Evolutionary conservation across 1,140 invertebrate species (phyloP), one percentile per base, ranked within the genome.

Genomic region (Hermetia illucens): DNA sequence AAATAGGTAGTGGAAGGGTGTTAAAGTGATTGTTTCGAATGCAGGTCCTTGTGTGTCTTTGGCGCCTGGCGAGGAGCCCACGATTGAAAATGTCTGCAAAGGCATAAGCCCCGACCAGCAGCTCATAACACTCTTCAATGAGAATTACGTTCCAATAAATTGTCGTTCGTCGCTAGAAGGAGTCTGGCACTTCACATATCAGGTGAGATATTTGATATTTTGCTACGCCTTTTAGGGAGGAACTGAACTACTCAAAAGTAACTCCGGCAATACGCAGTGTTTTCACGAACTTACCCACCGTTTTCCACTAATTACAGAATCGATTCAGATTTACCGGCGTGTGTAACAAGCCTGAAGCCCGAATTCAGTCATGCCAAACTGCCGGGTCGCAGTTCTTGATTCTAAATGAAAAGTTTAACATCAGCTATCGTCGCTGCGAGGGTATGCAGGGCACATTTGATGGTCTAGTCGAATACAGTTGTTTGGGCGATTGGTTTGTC

Each of bases 381-480:
- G 86, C 92, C 22, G 93, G 92, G 40, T 91, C 89, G 10, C 85
- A 94, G 58, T 94, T 93, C 62, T 75, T 93, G 27, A 94, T 95
- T 45, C 87, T 90, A 20, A 98, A 97, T 67, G 87, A 96, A 58
- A 92, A 95, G 52, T 97, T 97, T 49, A 87, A 89, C 49, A 91
- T 97, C 39, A 91, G 84, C 5, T 98, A 94, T 56, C 81, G 82
- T 41, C 77, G 79, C 53, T 98, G 93, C 61, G 62, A 73, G 33
- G 86, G 82, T 13, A 72, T 72, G 70, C 66, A 67, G 17, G 85
- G 79, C 22, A 94, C 90, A 3, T 85, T 87, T 61, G 81, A 89
- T 62, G 85, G 87, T 62, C 83, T 82, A 45, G 86, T 91, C 4
- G 88, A 93, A 60, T 95, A 86, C 55, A 89, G 81, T 56, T 95